phyloP scores from a whole-genome alignment of 2,888 invertebrate species.

The Harmothoe impar region DNA sequence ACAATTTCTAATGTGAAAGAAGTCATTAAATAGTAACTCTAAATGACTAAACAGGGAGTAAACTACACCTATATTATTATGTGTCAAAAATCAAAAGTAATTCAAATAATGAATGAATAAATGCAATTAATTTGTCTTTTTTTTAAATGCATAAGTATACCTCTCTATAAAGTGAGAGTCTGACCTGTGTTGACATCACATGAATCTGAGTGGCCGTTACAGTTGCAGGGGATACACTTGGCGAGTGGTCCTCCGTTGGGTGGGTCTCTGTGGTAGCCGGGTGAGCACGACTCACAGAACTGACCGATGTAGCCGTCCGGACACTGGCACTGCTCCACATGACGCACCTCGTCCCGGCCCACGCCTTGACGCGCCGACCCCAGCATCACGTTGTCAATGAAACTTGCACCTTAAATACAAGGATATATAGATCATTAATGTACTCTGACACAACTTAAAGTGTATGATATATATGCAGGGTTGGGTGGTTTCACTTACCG shows the following conservation, averaged over 20 bases:
- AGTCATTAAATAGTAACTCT: too few relatives aligned
- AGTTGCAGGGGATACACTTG: slow-evolving; percentile 97
- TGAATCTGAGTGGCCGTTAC: slow-evolving; percentile 96
- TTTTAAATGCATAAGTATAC: too few relatives aligned
- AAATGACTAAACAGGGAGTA: too few relatives aligned
- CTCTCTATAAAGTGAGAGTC: slow-evolving; percentile 77
- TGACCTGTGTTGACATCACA: slow-evolving; percentile 89
- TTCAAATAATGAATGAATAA: too few relatives aligned
- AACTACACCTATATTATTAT: too few relatives aligned
- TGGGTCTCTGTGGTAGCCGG: slow-evolving; percentile 96
- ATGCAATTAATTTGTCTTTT: too few relatives aligned
- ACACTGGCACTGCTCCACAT: slow-evolving; percentile 95
- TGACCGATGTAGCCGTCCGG: slow-evolving; percentile 88
- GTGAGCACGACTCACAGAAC: slow-evolving; percentile 98
- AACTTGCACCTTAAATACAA: slow-evolving; percentile 89
- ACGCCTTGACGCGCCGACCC: slow-evolving; percentile 90
- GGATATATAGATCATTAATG: too few relatives aligned
- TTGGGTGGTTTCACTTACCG: too few relatives aligned
- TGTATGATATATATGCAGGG: too few relatives aligned
- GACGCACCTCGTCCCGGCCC: slow-evolving; percentile 89
- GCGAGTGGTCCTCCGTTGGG: slow-evolving; percentile 96
- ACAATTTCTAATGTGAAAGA: too few relatives aligned
- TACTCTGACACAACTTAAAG: not conserved
- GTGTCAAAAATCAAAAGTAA: too few relatives aligned
- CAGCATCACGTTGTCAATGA: slow-evolving; percentile 93